Evolutionary conservation across 2,113 vertebrate species (phyloP).

Genomic region (Bubo blakistoni): DNA sequence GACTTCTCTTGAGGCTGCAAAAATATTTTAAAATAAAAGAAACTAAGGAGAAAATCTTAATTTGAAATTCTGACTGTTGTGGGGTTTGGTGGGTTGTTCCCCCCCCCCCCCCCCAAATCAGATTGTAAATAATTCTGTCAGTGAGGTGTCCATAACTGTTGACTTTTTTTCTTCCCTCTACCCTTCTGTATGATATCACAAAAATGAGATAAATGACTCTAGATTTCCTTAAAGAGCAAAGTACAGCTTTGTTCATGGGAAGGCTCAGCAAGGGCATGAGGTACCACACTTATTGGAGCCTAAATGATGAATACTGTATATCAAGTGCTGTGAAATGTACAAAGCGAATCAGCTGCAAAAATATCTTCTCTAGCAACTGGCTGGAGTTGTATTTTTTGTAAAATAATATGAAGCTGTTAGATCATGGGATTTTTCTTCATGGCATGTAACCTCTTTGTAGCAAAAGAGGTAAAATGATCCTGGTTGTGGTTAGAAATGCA

Average conservation of each 20-base stretch:
- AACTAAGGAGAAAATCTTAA: background rate
- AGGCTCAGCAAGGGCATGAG: background rate
- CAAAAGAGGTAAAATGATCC: conserved; percentile 45
- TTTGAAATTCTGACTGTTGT: background rate
- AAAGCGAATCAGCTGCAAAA: conserved; percentile 3
- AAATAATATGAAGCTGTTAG: conserved; percentile 13
- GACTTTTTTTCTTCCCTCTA: background rate
- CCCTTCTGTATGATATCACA: background rate
- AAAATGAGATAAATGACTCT: background rate
- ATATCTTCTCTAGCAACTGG: background rate
- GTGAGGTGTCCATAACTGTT: background rate
- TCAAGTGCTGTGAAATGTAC: background rate
- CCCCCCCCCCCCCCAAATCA: background rate
- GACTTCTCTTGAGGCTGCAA: background rate
- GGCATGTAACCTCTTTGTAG: conserved; percentile 9
- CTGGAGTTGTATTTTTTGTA: background rate
- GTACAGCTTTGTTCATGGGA: background rate
- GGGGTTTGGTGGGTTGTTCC: background rate
- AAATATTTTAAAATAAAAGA: background rate
- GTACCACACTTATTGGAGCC: background rate
- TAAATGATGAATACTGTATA: background rate
- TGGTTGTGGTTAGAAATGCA: conserved; percentile 23
- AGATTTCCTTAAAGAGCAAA: background rate
- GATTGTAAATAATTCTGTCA: background rate
- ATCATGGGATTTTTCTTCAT: conserved; percentile 3